A percentile compares a stretch with the other conserved stretches of the same genome.
These are phyloP conservation scores for Serrognathus titanus DNA, from an alignment of 2,888 invertebrate species.

Conservation along the genomic window DNA sequence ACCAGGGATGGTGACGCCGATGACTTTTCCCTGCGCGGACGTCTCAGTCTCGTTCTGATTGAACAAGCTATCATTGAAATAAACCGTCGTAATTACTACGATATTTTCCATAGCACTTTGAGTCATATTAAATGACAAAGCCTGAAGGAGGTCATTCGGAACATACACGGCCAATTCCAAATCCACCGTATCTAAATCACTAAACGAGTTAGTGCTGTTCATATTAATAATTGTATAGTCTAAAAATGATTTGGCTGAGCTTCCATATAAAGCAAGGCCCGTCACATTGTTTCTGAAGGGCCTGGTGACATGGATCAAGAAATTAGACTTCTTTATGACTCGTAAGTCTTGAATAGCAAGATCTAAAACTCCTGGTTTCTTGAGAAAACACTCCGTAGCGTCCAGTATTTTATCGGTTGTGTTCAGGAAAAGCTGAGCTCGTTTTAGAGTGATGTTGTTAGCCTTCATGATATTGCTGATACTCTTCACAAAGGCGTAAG, in stretches of 20 bases:
- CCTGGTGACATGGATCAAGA: constrained; percentile 54
- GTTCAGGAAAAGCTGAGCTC: constrained; percentile 4
- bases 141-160: constrained; percentile 34
- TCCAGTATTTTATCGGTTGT: constrained; percentile 14
- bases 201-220: constrained; percentile 49
- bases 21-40: constrained; percentile 52
- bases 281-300: constrained; percentile 53
- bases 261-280: constrained; percentile 50
- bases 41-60: constrained; percentile 26
- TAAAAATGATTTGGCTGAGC: constrained; percentile 39
- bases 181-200: constrained; percentile 32
- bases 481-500: not conserved
- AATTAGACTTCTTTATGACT: constrained; percentile 48
- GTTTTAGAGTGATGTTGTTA: constrained; percentile 3
- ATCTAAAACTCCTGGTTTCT: too few relatives aligned
- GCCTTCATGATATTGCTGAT: constrained; percentile 8
- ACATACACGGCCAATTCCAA: constrained; percentile 38
- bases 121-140: constrained; percentile 22
- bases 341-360: constrained; percentile 29
- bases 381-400: constrained; percentile 9
- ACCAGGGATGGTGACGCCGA: constrained; percentile 61
- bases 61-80: constrained; percentile 40
- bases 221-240: constrained; percentile 48
- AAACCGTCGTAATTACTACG: constrained; percentile 35
- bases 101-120: constrained; percentile 22